These are phyloP conservation scores for Copidosoma floridanum DNA, from an alignment of 1,140 invertebrate genomes.

Conservation along the genomic window DNA sequence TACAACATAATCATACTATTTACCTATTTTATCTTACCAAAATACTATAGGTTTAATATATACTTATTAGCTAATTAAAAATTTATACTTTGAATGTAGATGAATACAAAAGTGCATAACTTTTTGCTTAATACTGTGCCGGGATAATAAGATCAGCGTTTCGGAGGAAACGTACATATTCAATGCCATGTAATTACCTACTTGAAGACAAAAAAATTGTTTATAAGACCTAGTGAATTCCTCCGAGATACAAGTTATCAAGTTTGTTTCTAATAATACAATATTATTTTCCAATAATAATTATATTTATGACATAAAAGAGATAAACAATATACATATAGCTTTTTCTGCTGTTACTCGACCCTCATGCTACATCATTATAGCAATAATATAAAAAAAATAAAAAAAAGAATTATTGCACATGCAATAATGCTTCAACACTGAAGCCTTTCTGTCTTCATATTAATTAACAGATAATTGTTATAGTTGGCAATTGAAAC, in stretches of 20 bases:
- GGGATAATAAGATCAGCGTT: slow-evolving; percentile 28
- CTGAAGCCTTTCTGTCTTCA: too few relatives aligned
- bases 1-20: too few relatives aligned
- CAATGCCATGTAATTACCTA: slow-evolving; percentile 35
- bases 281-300: too few relatives aligned
- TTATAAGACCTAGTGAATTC: too few relatives aligned
- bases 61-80: too few relatives aligned
- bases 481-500: too few relatives aligned
- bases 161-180: slow-evolving; percentile 58
- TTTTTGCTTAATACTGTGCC: slow-evolving; percentile 27
- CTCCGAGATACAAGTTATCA: slow-evolving; percentile 19
- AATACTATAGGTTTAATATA: too few relatives aligned
- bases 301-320: background rate
- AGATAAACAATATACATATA: slow-evolving; percentile 11
- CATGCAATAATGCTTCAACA: slow-evolving; percentile 11
- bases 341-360: slow-evolving; percentile 17
- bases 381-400: too few relatives aligned
- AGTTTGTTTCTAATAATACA: slow-evolving; percentile 4
- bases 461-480: too few relatives aligned
- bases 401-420: too few relatives aligned
- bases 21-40: too few relatives aligned
- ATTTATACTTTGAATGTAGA: slow-evolving; percentile 49
- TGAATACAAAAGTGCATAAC: slow-evolving; percentile 34
- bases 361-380: slow-evolving; percentile 24
- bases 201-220: slow-evolving; percentile 3